Conservation (phyloP, 2,113 vertebrate species). For the Ptychochromis oligacanthus region DNA sequence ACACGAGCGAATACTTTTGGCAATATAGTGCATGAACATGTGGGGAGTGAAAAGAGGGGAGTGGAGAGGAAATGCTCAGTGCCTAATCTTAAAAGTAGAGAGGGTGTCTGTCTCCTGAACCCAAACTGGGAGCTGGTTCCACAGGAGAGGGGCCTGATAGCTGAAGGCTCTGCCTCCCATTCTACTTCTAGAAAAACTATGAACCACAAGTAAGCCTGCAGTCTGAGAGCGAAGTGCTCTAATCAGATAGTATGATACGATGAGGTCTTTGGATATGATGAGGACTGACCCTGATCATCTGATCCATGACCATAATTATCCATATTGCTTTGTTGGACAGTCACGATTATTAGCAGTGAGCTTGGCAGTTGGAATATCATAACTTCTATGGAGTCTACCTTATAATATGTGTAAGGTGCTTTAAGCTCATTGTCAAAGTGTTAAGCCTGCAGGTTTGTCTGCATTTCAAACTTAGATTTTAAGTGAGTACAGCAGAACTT, state of each 20-base stretch:
- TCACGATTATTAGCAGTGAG: not conserved
- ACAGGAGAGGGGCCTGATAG: too few relatives aligned
- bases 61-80: too few relatives aligned
- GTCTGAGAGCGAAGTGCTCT: too few relatives aligned
- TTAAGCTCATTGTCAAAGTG: not conserved
- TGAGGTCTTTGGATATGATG: not conserved
- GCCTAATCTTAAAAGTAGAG: too few relatives aligned
- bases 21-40: not conserved
- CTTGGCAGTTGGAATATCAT: not conserved
- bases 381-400: not conserved
- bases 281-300: not conserved
- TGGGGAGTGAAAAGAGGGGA: too few relatives aligned
- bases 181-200: too few relatives aligned
- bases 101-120: too few relatives aligned
- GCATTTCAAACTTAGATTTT: not conserved
- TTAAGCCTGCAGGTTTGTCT: not conserved
- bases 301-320: not conserved
- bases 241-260: too few relatives aligned
- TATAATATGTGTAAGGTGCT: accelerated
- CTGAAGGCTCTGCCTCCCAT: too few relatives aligned
- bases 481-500: not conserved
- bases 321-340: not conserved
- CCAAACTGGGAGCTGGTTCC: too few relatives aligned
- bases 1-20: not conserved
- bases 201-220: too few relatives aligned